A percentile compares a stretch with the other conserved stretches of the same genome.
Conservation (phyloP, 2,888 invertebrate species). For the Hanleya hanleyi region DNA sequence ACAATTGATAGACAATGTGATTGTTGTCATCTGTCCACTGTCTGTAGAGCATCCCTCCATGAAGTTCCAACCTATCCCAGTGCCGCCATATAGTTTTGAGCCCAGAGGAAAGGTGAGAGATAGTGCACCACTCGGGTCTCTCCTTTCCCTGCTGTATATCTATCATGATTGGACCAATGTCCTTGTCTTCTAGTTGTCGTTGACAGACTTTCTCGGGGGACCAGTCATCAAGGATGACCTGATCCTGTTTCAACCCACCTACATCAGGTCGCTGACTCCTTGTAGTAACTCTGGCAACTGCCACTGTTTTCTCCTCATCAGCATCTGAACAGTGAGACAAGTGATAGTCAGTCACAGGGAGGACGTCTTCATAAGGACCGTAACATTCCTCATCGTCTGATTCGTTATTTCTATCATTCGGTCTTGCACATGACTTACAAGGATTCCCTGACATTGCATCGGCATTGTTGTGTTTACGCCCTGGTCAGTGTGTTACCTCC, state of each 20-base stretch:
- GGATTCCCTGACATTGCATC: no score
- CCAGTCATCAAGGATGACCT: background rate
- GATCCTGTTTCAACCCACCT: background rate
- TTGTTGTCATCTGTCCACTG: conserved; percentile 20
- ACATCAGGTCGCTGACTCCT: background rate
- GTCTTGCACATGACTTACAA: no score
- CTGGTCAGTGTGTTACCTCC: no score
- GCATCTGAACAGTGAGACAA: no score
- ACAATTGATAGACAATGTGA: background rate
- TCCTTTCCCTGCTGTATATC: background rate
- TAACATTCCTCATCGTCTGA: no score
- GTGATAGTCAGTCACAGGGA: no score
- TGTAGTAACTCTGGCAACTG: background rate
- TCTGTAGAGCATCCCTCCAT: conserved; percentile 30
- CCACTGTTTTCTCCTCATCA: no score
- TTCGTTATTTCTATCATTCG: no score
- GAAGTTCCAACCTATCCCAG: conserved; percentile 26
- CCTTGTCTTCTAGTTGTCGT: background rate
- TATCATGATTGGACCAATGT: background rate
- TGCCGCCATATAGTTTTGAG: conserved; percentile 27
- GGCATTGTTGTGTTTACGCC: no score
- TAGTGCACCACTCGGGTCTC: background rate
- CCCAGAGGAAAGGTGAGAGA: conserved; percentile 20
- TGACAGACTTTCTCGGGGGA: background rate
- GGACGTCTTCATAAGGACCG: no score